phyloP scores from a whole-genome alignment of 1,140 invertebrate species.

The Palaemon carinicauda region DNA sequence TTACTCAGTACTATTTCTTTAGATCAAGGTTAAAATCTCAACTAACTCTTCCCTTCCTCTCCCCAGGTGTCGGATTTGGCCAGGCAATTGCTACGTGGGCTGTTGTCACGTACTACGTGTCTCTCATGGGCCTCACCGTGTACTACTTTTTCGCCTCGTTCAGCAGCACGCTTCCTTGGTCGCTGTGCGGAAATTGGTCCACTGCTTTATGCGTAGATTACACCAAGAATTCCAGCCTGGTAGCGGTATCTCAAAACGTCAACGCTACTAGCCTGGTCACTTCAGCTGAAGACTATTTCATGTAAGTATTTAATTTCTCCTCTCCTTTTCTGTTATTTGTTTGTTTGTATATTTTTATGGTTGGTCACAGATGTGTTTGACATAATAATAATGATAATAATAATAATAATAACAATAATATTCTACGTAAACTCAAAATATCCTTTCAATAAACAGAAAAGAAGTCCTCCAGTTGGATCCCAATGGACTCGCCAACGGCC shows the following conservation, averaged over 20 bases:
- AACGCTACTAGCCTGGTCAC: conserved; percentile 19
- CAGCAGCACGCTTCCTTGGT: conserved; percentile 76
- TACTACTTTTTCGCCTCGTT: conserved; percentile 81
- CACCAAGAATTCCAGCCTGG: neutral
- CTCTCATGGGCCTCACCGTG: conserved; percentile 77
- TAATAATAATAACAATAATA: too few relatives aligned
- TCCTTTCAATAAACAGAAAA: neutral
- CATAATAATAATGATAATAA: too few relatives aligned
- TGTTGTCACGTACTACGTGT: conserved; percentile 65
- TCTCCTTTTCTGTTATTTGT: neutral
- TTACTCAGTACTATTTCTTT: neutral
- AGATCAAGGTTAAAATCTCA: neutral
- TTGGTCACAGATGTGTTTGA: neutral
- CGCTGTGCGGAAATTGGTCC: conserved; percentile 70
- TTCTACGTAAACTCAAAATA: too few relatives aligned
- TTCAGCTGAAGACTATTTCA: conserved; percentile 53
- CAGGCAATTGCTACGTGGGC: conserved; percentile 63
- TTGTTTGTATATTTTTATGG: neutral
- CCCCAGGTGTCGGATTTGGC: conserved; percentile 66
- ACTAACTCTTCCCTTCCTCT: neutral
- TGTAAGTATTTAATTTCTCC: conserved; percentile 7
- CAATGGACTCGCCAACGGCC: conserved; percentile 60
- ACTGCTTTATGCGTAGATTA: neutral
- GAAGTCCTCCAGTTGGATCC: conserved; percentile 43
- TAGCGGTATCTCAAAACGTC: neutral